Percentiles rank a stretch among this genome's conserved stretches.
Conservation (phyloP, 2,888 invertebrate species). For the Pseudanteris insignis region DNA sequence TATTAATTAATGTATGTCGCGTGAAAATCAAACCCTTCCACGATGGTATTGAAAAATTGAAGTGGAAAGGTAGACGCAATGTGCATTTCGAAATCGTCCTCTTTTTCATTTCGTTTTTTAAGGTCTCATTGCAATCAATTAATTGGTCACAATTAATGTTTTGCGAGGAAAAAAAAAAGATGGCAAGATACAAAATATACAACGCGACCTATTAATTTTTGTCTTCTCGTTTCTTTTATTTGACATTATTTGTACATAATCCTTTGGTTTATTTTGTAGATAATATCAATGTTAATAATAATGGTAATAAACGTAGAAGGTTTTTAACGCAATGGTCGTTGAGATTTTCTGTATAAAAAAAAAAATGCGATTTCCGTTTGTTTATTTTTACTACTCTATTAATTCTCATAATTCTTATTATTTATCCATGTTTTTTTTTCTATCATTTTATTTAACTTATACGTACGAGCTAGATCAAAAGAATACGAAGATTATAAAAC, state of each 20-base stretch:
- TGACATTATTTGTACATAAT: slow-evolving; percentile 5
- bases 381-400: too few relatives aligned
- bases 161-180: slow-evolving; percentile 4
- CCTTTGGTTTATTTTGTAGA: slow-evolving; percentile 15
- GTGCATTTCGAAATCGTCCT: slow-evolving; percentile 5
- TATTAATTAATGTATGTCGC: slow-evolving; percentile 23
- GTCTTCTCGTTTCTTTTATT: slow-evolving; percentile 15
- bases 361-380: too few relatives aligned
- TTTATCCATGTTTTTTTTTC: neutral
- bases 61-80: slow-evolving; percentile 7
- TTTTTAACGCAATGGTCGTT: too few relatives aligned
- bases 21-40: slow-evolving; percentile 22
- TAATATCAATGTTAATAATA: neutral
- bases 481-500: too few relatives aligned
- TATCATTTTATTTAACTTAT: neutral
- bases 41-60: slow-evolving; percentile 12
- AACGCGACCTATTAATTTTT: slow-evolving; percentile 10
- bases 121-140: slow-evolving; percentile 8
- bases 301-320: slow-evolving; percentile 1
- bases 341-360: too few relatives aligned
- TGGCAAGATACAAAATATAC: slow-evolving; percentile 16
- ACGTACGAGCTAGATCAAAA: slow-evolving; percentile 13
- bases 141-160: slow-evolving; percentile 7
- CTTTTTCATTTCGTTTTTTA: slow-evolving; percentile 1
- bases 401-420: too few relatives aligned